phyloP scores from a whole-genome alignment of 2,797 vertebrate species.

The Mastacembelus armatus region DNA sequence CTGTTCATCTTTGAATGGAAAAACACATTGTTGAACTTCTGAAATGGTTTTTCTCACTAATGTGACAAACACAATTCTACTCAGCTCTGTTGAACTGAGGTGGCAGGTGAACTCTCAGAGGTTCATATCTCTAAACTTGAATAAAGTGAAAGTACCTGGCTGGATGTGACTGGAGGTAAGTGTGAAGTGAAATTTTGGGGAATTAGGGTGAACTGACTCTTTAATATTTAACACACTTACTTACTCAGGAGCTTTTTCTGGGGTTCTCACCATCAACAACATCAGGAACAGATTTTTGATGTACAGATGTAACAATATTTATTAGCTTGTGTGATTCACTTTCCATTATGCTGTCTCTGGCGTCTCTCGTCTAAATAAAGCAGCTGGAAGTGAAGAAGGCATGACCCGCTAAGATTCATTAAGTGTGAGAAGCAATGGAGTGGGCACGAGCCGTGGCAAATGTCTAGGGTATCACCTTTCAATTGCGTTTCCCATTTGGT shows the following conservation, averaged over 20 bases:
- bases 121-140: background rate
- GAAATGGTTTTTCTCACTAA: too few relatives aligned
- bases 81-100: too few relatives aligned
- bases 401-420: background rate
- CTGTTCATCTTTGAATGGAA: too few relatives aligned
- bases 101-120: too few relatives aligned
- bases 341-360: slow-evolving; percentile 8
- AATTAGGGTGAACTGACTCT: slow-evolving; percentile 2
- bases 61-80: too few relatives aligned
- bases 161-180: background rate
- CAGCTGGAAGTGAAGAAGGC: background rate
- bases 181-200: background rate
- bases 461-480: slow-evolving; percentile 15
- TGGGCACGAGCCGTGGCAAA: background rate
- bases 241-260: too few relatives aligned
- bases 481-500: background rate
- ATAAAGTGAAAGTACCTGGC: background rate
- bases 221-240: slow-evolving; percentile 19
- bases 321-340: slow-evolving; percentile 8
- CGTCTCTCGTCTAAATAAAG: slow-evolving; percentile 58
- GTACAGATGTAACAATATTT: background rate
- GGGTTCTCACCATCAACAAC: too few relatives aligned
- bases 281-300: too few relatives aligned
- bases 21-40: too few relatives aligned
- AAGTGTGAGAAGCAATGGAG: background rate